phyloP scores from a whole-genome alignment of 2,797 vertebrate species.

The Amblyraja radiata region DNA sequence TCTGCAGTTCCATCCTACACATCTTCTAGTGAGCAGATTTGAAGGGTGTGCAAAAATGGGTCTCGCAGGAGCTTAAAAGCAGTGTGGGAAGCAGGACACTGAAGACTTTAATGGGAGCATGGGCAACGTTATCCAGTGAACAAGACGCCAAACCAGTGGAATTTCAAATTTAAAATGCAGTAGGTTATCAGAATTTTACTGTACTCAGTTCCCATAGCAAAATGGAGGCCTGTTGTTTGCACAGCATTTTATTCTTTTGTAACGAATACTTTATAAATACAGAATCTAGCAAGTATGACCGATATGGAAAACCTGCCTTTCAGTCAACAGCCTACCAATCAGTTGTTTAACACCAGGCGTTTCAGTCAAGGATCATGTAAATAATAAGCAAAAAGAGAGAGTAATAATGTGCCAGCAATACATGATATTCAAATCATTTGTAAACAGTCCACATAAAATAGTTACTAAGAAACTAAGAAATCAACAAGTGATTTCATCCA shows the following conservation, averaged over 20 bases:
- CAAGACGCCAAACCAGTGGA: no score
- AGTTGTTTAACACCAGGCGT: background rate
- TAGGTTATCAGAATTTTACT: no score
- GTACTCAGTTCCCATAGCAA: background rate
- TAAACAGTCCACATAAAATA: background rate
- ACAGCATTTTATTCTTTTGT: background rate
- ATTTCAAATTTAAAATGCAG: no score
- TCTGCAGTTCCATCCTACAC: no score
- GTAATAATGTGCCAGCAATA: background rate
- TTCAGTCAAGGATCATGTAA: slow-evolving; percentile 40
- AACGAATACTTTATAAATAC: background rate
- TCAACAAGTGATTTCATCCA: background rate
- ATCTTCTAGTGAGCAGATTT: no score
- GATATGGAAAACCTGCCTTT: background rate
- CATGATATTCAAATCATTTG: background rate
- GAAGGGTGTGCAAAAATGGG: no score
- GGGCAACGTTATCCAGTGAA: no score
- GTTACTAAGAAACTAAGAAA: background rate
- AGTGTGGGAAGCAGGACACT: no score
- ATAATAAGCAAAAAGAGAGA: slow-evolving; percentile 35
- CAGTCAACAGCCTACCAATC: slow-evolving; percentile 13
- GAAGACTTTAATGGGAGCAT: no score
- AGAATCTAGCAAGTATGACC: background rate
- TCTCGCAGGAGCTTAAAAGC: no score
- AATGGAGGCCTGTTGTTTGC: background rate